Evolutionary conservation across 1,140 invertebrate genomes (phyloP).

Genomic region (Drosophila oshimai): DNA sequence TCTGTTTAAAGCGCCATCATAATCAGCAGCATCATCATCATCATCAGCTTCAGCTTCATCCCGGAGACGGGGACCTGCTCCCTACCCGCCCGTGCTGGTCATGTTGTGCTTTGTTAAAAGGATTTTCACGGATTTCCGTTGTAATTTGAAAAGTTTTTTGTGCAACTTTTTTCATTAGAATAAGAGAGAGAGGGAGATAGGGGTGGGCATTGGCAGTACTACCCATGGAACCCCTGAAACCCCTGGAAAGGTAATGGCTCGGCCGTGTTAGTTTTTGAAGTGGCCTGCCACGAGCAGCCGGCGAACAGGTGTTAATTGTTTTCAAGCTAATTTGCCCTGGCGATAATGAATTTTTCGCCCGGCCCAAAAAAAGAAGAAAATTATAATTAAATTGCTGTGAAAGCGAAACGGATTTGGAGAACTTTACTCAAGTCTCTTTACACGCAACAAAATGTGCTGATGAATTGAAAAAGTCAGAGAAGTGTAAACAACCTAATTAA

Average conservation of each 20-base stretch:
- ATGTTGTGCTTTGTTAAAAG: conserved; percentile 79
- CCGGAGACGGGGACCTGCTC: neutral
- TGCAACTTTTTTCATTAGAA: conserved; percentile 80
- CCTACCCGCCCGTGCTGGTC: neutral
- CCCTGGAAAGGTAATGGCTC: conserved; percentile 17
- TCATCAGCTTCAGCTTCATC: neutral
- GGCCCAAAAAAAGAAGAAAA: conserved; percentile 39
- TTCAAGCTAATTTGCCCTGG: conserved; percentile 69
- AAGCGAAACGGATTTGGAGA: conserved; percentile 48
- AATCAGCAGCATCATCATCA: conserved; percentile 66
- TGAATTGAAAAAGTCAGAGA: too few species aligned
- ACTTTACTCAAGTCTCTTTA: conserved; percentile 2
- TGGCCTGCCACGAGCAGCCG: conserved; percentile 61
- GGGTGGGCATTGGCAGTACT: neutral
- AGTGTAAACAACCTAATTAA: neutral
- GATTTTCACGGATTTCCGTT: conserved; percentile 81
- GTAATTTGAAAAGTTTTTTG: conserved; percentile 80
- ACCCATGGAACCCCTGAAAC: neutral
- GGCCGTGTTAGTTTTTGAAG: conserved; percentile 63
- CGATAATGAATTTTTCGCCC: conserved; percentile 64
- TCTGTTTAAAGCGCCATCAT: conserved; percentile 70
- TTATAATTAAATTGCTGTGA: conserved; percentile 71
- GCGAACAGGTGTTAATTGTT: conserved; percentile 79
- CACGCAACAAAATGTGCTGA: neutral
- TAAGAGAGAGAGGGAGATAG: conserved; percentile 6